Percentiles rank a stretch among this genome's conserved stretches.
These are phyloP conservation scores for Coptodon rendalli DNA, from an alignment of 2,113 vertebrate species.

Conservation along the genomic window DNA sequence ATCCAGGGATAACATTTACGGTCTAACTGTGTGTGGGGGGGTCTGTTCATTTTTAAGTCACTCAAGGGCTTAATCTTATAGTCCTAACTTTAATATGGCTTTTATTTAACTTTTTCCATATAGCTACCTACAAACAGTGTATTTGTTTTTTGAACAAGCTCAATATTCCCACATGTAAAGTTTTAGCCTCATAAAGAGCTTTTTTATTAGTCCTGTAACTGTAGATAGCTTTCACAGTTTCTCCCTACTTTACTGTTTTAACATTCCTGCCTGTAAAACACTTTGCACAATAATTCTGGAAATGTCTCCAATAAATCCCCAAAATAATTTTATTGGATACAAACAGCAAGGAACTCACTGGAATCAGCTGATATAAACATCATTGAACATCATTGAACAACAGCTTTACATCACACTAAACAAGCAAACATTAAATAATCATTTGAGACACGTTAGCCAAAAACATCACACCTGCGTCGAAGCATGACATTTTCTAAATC, in stretches of 20 bases:
- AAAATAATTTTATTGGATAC: background rate
- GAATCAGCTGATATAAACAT: background rate
- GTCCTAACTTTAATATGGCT: background rate
- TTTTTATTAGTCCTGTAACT: background rate
- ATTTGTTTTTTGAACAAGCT: background rate
- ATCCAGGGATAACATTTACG: background rate
- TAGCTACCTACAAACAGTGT: background rate
- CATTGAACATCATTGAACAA: no score
- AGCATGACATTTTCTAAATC: background rate
- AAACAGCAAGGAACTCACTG: background rate
- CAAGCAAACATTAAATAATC: background rate
- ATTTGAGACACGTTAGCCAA: background rate
- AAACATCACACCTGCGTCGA: background rate
- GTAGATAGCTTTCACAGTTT: background rate
- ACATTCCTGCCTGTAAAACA: background rate
- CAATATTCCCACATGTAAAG: background rate
- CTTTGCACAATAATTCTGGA: slow-evolving; percentile 13
- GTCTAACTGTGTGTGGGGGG: background rate
- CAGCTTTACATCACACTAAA: background rate
- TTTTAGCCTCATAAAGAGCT: background rate
- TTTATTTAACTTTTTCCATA: background rate
- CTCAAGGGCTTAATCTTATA: background rate
- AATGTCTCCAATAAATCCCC: background rate
- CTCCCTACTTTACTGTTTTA: background rate
- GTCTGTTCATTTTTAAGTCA: background rate